These are phyloP conservation scores for Lordiphosa mommai DNA, from an alignment of 1,140 invertebrate species.

Conservation along the genomic window DNA sequence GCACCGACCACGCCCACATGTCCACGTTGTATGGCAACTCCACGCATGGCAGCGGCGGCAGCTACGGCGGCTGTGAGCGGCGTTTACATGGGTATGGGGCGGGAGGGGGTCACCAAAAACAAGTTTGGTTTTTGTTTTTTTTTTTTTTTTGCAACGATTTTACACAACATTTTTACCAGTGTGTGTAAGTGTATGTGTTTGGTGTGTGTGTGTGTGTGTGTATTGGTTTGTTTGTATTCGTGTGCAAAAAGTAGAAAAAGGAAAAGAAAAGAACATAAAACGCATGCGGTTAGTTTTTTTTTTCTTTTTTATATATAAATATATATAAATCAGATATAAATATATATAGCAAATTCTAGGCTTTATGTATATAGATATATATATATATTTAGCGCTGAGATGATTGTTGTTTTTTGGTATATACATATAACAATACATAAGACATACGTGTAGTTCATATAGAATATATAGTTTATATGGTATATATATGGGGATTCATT, in stretches of 20 bases:
- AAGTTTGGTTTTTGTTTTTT: constrained; percentile 31
- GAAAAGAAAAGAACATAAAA: constrained; percentile 79
- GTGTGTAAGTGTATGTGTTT: constrained; percentile 26
- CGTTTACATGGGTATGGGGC: constrained; percentile 28
- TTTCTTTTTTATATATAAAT: constrained; percentile 48
- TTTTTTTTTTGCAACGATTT: constrained; percentile 65
- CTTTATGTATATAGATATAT: constrained; percentile 58
- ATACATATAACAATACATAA: constrained; percentile 78
- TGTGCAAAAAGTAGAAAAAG: constrained; percentile 77
- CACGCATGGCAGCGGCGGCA: constrained; percentile 86
- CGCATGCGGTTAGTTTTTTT: constrained; percentile 79
- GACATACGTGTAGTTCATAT: constrained; percentile 69
- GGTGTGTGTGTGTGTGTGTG: constrained; percentile 34
- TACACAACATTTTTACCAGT: constrained; percentile 69
- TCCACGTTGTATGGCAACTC: constrained; percentile 86
- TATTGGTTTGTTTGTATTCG: constrained; percentile 56
- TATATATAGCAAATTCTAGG: constrained; percentile 65
- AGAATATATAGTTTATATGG: constrained; percentile 37
- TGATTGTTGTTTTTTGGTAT: constrained; percentile 44
- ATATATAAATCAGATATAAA: constrained; percentile 39
- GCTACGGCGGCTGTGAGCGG: constrained; percentile 74
- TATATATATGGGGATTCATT: constrained; percentile 36
- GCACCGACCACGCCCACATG: constrained; percentile 81
- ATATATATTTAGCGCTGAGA: constrained; percentile 50
- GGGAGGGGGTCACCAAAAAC: constrained; percentile 14